These are phyloP conservation scores for Liodrosophila aerea DNA, from an alignment of 2,888 invertebrate species.

Conservation along the genomic window DNA sequence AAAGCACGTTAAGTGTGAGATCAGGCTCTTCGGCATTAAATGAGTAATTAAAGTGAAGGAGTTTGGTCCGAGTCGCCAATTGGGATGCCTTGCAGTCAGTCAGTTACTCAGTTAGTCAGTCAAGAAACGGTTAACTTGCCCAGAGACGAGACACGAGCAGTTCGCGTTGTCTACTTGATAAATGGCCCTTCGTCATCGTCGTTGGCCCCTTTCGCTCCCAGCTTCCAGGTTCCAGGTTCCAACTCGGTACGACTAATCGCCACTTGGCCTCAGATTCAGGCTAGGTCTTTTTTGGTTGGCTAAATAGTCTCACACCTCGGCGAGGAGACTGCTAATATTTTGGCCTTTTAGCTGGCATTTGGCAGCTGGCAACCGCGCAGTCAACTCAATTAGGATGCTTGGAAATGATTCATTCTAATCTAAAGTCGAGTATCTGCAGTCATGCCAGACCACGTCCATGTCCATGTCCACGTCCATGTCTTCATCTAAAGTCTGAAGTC, in stretches of 20 bases:
- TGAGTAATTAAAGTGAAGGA: conserved; percentile 63
- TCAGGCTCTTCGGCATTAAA: conserved; percentile 43
- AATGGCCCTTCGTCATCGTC: conserved; percentile 62
- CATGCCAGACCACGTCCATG: conserved; percentile 43
- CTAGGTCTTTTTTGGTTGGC: conserved; percentile 38
- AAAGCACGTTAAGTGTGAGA: conserved; percentile 44
- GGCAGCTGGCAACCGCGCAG: conserved; percentile 31
- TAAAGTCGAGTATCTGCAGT: conserved; percentile 73
- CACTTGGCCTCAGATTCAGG: conserved; percentile 46
- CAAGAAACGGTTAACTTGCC: conserved; percentile 60
- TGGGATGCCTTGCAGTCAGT: conserved; percentile 23
- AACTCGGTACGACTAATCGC: conserved; percentile 58
- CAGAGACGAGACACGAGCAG: conserved; percentile 67
- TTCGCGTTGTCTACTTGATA: conserved; percentile 54
- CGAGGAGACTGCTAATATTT: conserved; percentile 66
- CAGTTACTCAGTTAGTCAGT: conserved; percentile 36
- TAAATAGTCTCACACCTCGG: conserved; percentile 74
- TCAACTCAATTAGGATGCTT: conserved; percentile 75
- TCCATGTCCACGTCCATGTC: conserved; percentile 7
- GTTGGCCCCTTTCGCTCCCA: conserved; percentile 30
- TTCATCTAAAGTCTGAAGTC: conserved; percentile 24
- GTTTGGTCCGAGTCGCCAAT: conserved; percentile 10
- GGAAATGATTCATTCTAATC: conserved; percentile 75
- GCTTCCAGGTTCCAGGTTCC: conserved; percentile 1
- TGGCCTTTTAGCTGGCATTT: conserved; percentile 53